Percentiles rank a stretch among this genome's conserved stretches.
Conservation (phyloP, 2,888 invertebrate genomes). For the Tuta absoluta region DNA sequence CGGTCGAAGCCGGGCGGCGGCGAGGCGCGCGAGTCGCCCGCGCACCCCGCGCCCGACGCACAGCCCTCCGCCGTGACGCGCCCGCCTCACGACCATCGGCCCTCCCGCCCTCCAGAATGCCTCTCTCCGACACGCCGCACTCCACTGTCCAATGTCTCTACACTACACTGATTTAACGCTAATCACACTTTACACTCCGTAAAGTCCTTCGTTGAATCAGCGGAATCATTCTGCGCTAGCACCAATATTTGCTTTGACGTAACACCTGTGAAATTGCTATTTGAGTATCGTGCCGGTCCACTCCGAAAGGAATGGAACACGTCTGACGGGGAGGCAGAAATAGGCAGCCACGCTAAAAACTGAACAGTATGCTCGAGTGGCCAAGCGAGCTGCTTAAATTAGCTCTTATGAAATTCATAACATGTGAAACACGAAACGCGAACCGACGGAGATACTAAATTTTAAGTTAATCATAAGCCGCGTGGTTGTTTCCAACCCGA, state of each 20-base stretch:
- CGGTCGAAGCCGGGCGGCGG: constrained; percentile 80
- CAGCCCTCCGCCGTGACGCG: constrained; percentile 75
- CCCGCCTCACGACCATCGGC: constrained; percentile 71
- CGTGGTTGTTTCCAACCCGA: constrained; percentile 7
- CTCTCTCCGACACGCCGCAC: constrained; percentile 36
- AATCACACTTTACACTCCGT: constrained; percentile 52
- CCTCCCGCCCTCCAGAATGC: constrained; percentile 44
- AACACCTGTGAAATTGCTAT: constrained; percentile 51
- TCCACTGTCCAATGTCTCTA: constrained; percentile 43
- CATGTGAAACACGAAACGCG: constrained; percentile 49
- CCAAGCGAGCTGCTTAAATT: constrained; percentile 58
- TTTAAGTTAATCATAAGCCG: constrained; percentile 8
- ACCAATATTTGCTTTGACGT: constrained; percentile 55
- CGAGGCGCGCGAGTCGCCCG: constrained; percentile 73
- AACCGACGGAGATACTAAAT: constrained; percentile 18
- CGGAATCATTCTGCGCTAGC: constrained; percentile 58
- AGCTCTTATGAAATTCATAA: constrained; percentile 58
- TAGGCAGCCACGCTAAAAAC: constrained; percentile 39
- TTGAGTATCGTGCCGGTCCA: constrained; percentile 48
- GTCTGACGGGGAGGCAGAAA: constrained; percentile 45
- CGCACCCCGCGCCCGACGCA: constrained; percentile 79
- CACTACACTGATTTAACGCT: constrained; percentile 41
- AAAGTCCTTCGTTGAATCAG: constrained; percentile 46
- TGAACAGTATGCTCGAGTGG: constrained; percentile 56
- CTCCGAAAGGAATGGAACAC: constrained; percentile 42